A percentile compares a stretch with the other conserved stretches of the same genome.
phyloP scores from a whole-genome alignment of 64 coral and sea anemone species.

The Montipora cactus region DNA sequence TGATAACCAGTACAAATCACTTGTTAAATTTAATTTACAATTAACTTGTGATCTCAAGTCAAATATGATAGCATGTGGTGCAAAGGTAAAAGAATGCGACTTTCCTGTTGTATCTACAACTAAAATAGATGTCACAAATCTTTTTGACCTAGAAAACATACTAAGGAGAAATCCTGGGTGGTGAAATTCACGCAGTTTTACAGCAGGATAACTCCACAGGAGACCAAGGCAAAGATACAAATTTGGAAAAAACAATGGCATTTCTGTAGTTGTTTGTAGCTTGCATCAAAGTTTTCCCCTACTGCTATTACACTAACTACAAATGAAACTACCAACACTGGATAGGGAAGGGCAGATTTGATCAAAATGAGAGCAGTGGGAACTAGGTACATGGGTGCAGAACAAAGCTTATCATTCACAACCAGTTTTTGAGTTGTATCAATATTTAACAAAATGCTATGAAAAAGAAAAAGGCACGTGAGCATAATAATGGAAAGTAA shows the following conservation, averaged over 20 bases:
- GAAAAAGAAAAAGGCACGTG: too few relatives aligned
- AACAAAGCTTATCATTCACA: too few relatives aligned
- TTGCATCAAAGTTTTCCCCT: not conserved
- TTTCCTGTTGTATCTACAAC: not conserved
- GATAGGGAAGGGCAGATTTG: too few relatives aligned
- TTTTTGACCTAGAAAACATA: not conserved
- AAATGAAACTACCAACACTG: too few relatives aligned
- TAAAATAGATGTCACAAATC: not conserved
- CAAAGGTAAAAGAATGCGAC: not conserved
- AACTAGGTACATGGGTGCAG: too few relatives aligned
- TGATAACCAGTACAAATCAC: conserved; percentile 23
- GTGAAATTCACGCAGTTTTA: conserved; percentile 17
- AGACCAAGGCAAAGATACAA: not conserved
- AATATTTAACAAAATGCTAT: too few relatives aligned
- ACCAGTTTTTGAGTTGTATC: too few relatives aligned
- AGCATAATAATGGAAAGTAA: too few relatives aligned
- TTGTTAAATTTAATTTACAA: conserved; percentile 12
- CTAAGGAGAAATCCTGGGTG: conserved; percentile 5
- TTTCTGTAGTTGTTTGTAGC: not conserved
- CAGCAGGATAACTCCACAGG: conserved; percentile 12
- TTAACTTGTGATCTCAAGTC: conserved; percentile 20
- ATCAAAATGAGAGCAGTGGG: too few relatives aligned
- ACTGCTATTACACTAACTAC: too few relatives aligned
- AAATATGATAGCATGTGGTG: not conserved
- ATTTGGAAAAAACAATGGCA: not conserved